These are phyloP conservation scores for Circaetus cinerascens DNA, from an alignment of 2,113 vertebrate species.

Conservation along the genomic window DNA sequence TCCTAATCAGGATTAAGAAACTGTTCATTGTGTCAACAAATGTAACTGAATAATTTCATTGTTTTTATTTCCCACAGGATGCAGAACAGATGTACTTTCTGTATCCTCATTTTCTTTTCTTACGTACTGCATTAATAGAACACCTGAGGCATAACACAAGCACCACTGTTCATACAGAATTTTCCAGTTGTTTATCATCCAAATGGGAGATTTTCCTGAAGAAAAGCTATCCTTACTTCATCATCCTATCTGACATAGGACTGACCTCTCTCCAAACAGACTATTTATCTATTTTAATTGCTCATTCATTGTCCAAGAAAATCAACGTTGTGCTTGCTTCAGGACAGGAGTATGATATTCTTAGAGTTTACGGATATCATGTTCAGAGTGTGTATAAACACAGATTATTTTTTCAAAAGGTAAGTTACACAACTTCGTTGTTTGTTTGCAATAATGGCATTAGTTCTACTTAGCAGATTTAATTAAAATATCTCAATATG, in stretches of 20 bases:
- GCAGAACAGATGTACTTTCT: constrained; percentile 47
- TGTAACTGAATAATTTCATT: neutral
- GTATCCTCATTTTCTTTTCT: neutral
- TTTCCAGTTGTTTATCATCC: constrained; percentile 49
- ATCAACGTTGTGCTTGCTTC: constrained; percentile 27
- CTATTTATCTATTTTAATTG: constrained; percentile 42
- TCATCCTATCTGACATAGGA: constrained; percentile 44
- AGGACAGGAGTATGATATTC: constrained; percentile 28
- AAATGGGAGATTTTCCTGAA: constrained; percentile 51
- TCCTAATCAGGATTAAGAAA: neutral
- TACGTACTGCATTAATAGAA: constrained; percentile 32
- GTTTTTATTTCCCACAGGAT: constrained; percentile 33
- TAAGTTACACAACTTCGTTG: neutral
- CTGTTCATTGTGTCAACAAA: neutral
- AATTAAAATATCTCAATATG: neutral
- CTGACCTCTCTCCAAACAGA: constrained; percentile 11
- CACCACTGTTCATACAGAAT: constrained; percentile 34
- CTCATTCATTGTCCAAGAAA: constrained; percentile 54
- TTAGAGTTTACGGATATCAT: constrained; percentile 41
- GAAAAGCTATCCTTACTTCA: constrained; percentile 53
- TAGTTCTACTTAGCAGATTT: neutral
- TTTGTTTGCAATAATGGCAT: neutral
- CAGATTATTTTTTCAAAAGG: neutral
- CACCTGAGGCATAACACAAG: constrained; percentile 51
- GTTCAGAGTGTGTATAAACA: neutral